Evolutionary conservation across 2,888 invertebrate species (phyloP), one percentile per base, ranked within the genome.

Genomic region (Eulithis prunata): DNA sequence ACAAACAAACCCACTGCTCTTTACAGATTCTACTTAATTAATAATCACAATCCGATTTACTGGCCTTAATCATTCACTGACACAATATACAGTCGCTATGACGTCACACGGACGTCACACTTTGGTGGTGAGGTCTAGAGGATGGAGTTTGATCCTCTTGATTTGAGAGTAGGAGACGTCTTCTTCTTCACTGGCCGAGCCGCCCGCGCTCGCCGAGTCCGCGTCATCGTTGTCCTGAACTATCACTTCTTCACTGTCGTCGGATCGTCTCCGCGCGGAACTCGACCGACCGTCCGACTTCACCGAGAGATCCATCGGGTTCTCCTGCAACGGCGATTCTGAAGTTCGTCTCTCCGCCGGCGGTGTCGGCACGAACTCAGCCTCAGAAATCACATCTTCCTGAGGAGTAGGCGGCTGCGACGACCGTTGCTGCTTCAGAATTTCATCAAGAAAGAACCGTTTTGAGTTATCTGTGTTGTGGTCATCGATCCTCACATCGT

Each of bases 241-340:
- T 66, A 90, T 87, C 7, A 87, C 89, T 72, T 94, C 89, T 72
- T 94, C 94, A 73, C 94, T 94, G 73, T 91, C 92, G 60, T 91
- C 91, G 0, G 93, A 92, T 72, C 90, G 83, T 75, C 92, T 86
- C 64, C 93, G 82, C 58, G 91, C 92, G 0, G 94, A 90, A 75
- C 93, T 93, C 32, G 90, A 92, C 66, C 94, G 91, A 52, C 95
- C 95, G 28, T 94, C 94, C 0, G 95, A 94, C 78, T 95, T 96
- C 90, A 97, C 96, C 46, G 97, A 97, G 71, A 97, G 87, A 81
- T 97, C 97, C 84, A 97, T 97, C 1, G 97, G 97, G 80, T 96
- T 95, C 72, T 97, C 96, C 81, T 97, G 96, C 0, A 94, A 72
- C 0, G 91, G 95, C 8, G 95, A 95, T 53, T 95, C 94, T 0